Base-by-base conservation (phyloP, 2,113 vertebrate genomes). In the Carollia perspicillata region DNA sequence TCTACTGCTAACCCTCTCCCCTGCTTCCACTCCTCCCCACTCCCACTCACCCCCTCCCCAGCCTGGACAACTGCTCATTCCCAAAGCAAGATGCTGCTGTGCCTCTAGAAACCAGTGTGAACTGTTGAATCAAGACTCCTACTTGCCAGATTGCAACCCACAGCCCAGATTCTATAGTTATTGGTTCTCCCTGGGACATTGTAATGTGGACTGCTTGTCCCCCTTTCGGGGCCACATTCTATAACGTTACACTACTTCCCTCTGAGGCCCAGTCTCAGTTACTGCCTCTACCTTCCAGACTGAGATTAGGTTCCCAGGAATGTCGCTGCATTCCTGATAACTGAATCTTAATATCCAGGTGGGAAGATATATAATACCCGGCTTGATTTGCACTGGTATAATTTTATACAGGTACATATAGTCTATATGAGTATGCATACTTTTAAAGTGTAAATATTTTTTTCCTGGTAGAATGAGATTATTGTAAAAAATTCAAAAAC, bases 361-460 rank as follows among this genome's bases (percentile, higher is more conserved):
- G 47, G 63, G 90, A 90, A 65, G 55, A 90, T 18, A 40, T 58
- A 5, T 35, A n/a, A 37, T 53, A 75, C 53, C 23, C 40, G 65
- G 9, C 5, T 79, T 79, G 53, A 69, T 69, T 74, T 79, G 33
- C 23, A 79, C 4, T 60, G 28, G 23, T 60, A 14, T 92, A 30
- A 55, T 80, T 58, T 44, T 71, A 51, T 80, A 12, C 60, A 35
- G 26, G n/a, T 68, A 40, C 68, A 37, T 16, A 72, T 4, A 78
- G 3, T 66, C 14, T 87, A 10, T 44, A 26, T 83, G 16, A 33
- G 2, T 89, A 10, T 74, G 17, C 44, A 18, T 44, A 42, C 42
- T 96, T 90, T 72, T 33, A 51, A 30, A 87, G 8, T 87, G 18
- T 7, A 94, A 91, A 89, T 60, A 84, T 84, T 40, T 74, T 71